Base-by-base conservation (phyloP, 2,113 vertebrate genomes). In the Vulpes ferrilata region DNA sequence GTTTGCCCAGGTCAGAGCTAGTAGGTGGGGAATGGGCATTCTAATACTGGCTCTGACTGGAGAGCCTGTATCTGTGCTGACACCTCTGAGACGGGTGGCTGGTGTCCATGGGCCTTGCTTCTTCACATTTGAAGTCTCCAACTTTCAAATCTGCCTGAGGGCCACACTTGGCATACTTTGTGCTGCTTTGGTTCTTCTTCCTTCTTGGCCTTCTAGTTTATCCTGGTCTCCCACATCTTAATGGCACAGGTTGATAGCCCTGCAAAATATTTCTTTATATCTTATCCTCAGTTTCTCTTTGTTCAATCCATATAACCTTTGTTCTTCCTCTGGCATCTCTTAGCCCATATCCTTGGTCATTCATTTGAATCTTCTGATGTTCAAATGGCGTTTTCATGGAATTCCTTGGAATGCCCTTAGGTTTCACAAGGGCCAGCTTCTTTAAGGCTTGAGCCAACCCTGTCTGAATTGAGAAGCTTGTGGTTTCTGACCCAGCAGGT, bases 401-500 rank as follows among this genome's bases (percentile, higher is more conserved):
- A 48, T 90, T 53, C 88, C 57, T 90, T 65, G 80, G 48, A 81
- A 91, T 64, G 11, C 43, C 16, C 3, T 67, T 23, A 16, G 16
- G 27, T 93, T 19, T 88, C 59, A 73, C 11, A 38, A 15, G 12
- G 16, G 11, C 59, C 80, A 80, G 23, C 25, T 11, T 51, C 67
- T 92, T 57, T 78, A 57, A 71, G 25, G 38, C 57, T n/a, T 67
- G 15, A 79, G 25, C 13, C 88, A 53, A 35, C 9, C 74, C 55
- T 53, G 35, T 64, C 71, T 59, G 48, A 88, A 78, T 62, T 25
- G 27, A 91, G 48, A 94, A 59, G 53, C 25, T 30, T 32, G 9
- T 87, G 69, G 65, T 95, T 81, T 93, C 73, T 78, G 88, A 92
- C 79, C 13, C 62, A 64, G 64, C 22, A 78, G 71, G 27, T 65